Base-by-base conservation (phyloP, 2,113 vertebrate species). In the Sceloporus tristichus region DNA sequence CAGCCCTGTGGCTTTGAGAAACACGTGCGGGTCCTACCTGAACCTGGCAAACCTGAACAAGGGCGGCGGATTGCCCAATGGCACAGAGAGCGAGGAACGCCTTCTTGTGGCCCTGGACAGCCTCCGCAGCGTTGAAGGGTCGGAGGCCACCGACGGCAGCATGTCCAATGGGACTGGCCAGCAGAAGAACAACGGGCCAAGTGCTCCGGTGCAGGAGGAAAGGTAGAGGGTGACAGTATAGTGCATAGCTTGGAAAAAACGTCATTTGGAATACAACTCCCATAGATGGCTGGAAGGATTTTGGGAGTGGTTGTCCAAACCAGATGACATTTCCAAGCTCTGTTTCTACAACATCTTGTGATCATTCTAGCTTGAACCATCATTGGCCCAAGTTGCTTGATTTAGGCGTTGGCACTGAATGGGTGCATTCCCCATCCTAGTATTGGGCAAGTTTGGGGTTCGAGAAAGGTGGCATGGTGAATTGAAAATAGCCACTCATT, bases 11-110 rank as follows among this genome's bases (percentile, higher is more conserved):
- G 94, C 94, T 86, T 95, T 90, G 75, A 89, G 91, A 0, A 94
- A 95, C 1, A 96, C 97, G 86, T 98, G 98, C 94, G 96, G 98
- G 92, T 97, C 97, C 95, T 97, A 97, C 71, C 16, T 97, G 83
- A 96, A 96, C 95, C 94, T 97, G 93, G 96, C 97, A 74, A 96
- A 95, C 95, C 93, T 97, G 94, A 96, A 97, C 78, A 96, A 95
- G 87, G 83, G 90, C 0, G 1, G 88, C 65, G 11, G 86, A 11
- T 0, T 73, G 89, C 27, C 54, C 0, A 0, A 91, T 82, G 93
- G 85, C 91, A 87, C 84, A 85, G 93, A 90, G 7, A 90, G 85
- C 34, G 89, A 92, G 0, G 94, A 93, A 70, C 54, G 62, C 21
- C 81, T 62, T 18, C 59, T 92, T 59, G 82, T 65, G 0, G 88